A percentile compares a stretch with the other conserved stretches of the same genome.
Conservation (phyloP, 1,140 invertebrate species). For the Dryas iulia region DNA sequence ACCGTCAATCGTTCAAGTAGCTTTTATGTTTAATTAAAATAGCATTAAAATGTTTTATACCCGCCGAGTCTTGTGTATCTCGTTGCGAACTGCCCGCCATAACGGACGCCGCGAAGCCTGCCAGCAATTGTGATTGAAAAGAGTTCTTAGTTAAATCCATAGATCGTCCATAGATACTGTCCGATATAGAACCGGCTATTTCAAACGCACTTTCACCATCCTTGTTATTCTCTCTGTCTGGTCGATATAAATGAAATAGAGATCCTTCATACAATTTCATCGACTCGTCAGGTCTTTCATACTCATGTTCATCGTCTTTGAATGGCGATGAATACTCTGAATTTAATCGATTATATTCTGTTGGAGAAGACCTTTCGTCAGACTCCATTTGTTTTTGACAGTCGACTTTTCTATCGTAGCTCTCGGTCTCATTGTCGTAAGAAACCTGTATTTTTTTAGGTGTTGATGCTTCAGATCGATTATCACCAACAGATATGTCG, state of each 20-base stretch:
- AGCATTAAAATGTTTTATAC: conserved; percentile 33
- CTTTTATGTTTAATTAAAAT: background rate
- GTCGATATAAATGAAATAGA: conserved; percentile 68
- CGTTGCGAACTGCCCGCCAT: conserved; percentile 66
- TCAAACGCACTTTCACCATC: conserved; percentile 54
- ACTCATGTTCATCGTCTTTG: conserved; percentile 68
- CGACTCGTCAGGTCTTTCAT: conserved; percentile 55
- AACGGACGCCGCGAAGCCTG: conserved; percentile 69
- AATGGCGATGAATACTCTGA: conserved; percentile 62
- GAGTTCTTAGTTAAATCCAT: conserved; percentile 73
- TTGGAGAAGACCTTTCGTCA: conserved; percentile 48
- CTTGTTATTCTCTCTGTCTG: conserved; percentile 58
- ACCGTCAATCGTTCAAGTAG: background rate
- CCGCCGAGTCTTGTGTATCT: conserved; percentile 58
- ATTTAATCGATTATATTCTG: conserved; percentile 56
- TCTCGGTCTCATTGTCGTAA: conserved; percentile 43
- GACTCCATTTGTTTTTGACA: conserved; percentile 39
- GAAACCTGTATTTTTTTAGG: conserved; percentile 48
- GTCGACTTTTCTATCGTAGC: conserved; percentile 32
- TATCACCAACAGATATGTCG: conserved; percentile 73
- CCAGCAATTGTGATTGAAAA: conserved; percentile 72
- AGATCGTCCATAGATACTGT: conserved; percentile 67
- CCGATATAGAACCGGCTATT: conserved; percentile 47
- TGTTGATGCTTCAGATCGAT: conserved; percentile 64
- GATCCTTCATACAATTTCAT: conserved; percentile 65